phyloP scores from a whole-genome alignment of 2,113 vertebrate species.

The Apeltes quadracus region DNA sequence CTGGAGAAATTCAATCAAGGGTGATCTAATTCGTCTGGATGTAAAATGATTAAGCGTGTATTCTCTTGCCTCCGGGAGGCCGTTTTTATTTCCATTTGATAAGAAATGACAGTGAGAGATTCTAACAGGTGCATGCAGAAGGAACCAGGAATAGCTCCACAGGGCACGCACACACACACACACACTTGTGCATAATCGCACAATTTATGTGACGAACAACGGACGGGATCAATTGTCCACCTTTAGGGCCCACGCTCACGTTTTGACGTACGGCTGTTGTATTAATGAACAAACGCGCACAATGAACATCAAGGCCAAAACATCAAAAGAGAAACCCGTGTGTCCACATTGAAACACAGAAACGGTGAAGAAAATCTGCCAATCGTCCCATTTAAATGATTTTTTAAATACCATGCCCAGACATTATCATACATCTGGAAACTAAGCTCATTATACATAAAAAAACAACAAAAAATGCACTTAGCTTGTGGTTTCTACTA shows the following conservation, averaged over 20 bases:
- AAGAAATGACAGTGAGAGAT: conserved; percentile 33
- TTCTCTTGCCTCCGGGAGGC: conserved; percentile 56
- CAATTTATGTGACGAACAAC: not conserved
- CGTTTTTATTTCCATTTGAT: conserved; percentile 49
- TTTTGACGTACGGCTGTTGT: not conserved
- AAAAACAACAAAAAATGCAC: no score
- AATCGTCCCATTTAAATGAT: no score
- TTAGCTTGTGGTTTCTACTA: not conserved
- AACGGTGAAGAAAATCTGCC: not conserved
- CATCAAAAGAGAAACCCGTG: no score
- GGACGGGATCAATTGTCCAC: not conserved
- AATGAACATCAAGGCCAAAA: no score
- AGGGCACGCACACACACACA: not conserved
- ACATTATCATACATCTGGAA: no score
- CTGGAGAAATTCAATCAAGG: conserved; percentile 75
- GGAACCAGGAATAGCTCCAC: not conserved
- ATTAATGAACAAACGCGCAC: no score
- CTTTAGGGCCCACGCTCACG: not conserved
- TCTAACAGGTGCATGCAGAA: conserved; percentile 23
- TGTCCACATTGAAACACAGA: no score
- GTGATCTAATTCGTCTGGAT: conserved; percentile 72
- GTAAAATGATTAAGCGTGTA: conserved; percentile 71
- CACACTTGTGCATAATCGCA: not conserved
- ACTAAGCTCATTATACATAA: not conserved
- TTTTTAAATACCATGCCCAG: no score